Conservation (phyloP, 1,140 invertebrate genomes). For the Pseudomyrmex sp. region DNA sequence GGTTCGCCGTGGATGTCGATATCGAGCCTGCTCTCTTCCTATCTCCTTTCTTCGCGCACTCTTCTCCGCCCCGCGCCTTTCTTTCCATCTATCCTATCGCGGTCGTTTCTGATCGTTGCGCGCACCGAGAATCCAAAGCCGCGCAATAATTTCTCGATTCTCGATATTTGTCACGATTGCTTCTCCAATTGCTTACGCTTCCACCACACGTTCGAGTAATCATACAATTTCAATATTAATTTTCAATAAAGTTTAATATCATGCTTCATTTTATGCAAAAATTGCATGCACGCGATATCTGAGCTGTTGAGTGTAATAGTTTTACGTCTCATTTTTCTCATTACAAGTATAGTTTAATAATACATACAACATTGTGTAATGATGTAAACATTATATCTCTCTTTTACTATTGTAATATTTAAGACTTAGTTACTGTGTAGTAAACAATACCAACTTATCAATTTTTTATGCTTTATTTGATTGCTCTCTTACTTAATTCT, state of each 20-base stretch:
- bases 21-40: slow-evolving; percentile 64
- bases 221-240: slow-evolving; percentile 9
- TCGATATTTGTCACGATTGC: slow-evolving; percentile 70
- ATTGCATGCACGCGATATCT: not conserved
- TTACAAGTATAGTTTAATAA: not conserved
- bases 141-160: slow-evolving; percentile 74
- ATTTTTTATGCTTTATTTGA: too few relatives aligned
- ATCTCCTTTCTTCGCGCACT: slow-evolving; percentile 24
- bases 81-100: slow-evolving; percentile 54
- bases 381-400: too few relatives aligned
- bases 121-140: slow-evolving; percentile 49
- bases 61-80: slow-evolving; percentile 17
- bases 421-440: too few relatives aligned
- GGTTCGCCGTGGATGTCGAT: slow-evolving; percentile 77
- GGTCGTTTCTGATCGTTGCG: slow-evolving; percentile 54
- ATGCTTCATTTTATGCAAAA: not conserved
- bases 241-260: not conserved
- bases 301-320: not conserved
- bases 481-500: too few relatives aligned
- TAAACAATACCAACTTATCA: too few relatives aligned
- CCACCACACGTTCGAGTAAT: not conserved
- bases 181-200: slow-evolving; percentile 52
- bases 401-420: too few relatives aligned
- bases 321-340: not conserved
- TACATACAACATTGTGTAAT: too few relatives aligned